Base-by-base conservation (phyloP, 2,888 invertebrate genomes). In the Cordilura impudica region DNA sequence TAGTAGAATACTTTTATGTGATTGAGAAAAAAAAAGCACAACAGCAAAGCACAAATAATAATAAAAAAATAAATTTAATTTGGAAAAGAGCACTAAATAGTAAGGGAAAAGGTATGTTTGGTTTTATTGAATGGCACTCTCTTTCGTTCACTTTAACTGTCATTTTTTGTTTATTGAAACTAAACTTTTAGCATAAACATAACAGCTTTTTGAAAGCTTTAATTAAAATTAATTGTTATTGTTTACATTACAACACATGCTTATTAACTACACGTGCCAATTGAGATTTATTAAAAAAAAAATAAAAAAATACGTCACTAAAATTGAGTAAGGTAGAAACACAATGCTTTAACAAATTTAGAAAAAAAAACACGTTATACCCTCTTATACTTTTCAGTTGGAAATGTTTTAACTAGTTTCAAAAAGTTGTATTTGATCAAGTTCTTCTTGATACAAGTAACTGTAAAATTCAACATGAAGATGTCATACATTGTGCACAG, bases 171-270 rank as follows among this genome's bases (percentile, higher is more conserved):
- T 18, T 18, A 18, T 47, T 0, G 26, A 39, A 8, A 39, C 3
- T 5, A 35, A 6, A 16, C 5, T n/a, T 4, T 39, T n/a, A 19
- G 18, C 23, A n/a, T 43, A 26, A 10, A 65, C 3, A 23, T 10
- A 8, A 14, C 21, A 71, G 60, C 47, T 77, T 54, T 66, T 21
- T 8, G 2, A 23, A 31, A 78, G 78, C 72, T 78, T 78, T 54
- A 45, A 29, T 21, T 12, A 39, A 8, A 39, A 39, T 31, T 14
- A 4, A 12, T 53, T 53, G 39, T 47, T 72, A 39, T 67, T 70
- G 51, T 70, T 67, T 71, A 61, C 53, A 26, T 45, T 53, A 35
- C 16, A 35, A 19, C n/a, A 39, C 31, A 16, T 19, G 47, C 18
- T 51, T 23, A 8, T 53, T 21, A n/a, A 43, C 23, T 39, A 39